phyloP scores from a whole-genome alignment of 2,888 invertebrate species.

The Lasioglossum oenotherae region DNA sequence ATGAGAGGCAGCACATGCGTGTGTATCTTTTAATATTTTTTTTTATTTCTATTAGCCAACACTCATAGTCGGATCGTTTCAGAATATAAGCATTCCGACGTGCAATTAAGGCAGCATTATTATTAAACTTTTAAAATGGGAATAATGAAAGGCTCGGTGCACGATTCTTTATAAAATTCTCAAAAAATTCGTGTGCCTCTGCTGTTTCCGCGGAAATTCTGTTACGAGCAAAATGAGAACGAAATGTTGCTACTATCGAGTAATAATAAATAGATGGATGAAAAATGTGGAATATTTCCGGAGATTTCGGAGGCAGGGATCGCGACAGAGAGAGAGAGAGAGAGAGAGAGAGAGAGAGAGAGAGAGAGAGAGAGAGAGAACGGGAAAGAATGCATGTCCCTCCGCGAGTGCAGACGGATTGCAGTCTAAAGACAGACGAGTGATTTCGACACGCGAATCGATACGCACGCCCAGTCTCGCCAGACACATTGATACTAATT shows the following conservation, averaged over 20 bases:
- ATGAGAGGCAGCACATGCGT: background rate
- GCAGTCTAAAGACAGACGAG: conserved; percentile 45
- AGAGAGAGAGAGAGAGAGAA: background rate
- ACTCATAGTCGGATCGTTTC: conserved; percentile 7
- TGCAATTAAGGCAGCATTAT: conserved; percentile 2
- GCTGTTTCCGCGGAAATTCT: background rate
- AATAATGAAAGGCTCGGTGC: background rate
- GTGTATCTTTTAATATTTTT: conserved; percentile 27
- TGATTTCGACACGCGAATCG: conserved; percentile 45
- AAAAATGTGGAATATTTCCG: background rate
- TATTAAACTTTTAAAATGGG: conserved; percentile 15
- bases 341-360: too few relatives aligned
- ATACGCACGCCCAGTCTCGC: conserved; percentile 26
- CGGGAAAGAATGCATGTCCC: background rate
- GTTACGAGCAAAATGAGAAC: background rate
- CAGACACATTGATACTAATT: conserved; percentile 66
- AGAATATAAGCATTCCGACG: conserved; percentile 20
- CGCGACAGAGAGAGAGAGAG: too few relatives aligned
- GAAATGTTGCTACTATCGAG: background rate
- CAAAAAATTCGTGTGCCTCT: background rate
- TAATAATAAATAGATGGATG: background rate
- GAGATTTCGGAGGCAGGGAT: background rate
- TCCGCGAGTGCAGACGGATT: background rate
- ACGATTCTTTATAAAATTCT: background rate
- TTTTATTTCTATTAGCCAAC: conserved; percentile 11